Evolutionary conservation across 2,797 vertebrate genomes (phyloP).

Genomic region (Callimico goeldii): DNA sequence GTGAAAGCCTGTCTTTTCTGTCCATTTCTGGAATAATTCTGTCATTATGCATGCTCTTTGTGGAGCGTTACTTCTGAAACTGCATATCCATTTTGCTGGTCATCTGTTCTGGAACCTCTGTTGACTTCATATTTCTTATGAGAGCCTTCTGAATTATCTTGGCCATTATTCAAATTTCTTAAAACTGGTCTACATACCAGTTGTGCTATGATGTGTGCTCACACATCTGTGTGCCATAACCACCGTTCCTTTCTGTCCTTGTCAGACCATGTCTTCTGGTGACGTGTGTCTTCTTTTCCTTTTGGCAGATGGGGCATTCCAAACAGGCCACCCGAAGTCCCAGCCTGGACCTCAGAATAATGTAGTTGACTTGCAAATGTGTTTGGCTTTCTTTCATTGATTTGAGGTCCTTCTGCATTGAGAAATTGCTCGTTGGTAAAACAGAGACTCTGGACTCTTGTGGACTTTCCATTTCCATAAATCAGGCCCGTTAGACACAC

Average conservation of each 20-base stretch:
- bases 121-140: rapidly evolving
- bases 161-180: background rate
- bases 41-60: rapidly evolving
- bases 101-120: background rate
- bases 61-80: background rate
- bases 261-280: background rate
- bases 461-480: background rate
- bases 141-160: background rate
- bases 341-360: background rate
- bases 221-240: rapidly evolving
- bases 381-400: background rate
- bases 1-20: background rate
- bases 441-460: rapidly evolving
- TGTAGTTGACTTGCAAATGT: background rate
- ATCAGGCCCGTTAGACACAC: background rate
- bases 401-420: background rate
- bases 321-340: background rate
- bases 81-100: rapidly evolving
- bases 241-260: no score
- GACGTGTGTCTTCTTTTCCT: background rate
- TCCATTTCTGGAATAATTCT: background rate
- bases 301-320: background rate
- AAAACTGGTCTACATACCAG: background rate
- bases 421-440: background rate
- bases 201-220: no score